Evolutionary conservation across 2,888 invertebrate genomes (phyloP).

Genomic region (Plemyria rubiginata): DNA sequence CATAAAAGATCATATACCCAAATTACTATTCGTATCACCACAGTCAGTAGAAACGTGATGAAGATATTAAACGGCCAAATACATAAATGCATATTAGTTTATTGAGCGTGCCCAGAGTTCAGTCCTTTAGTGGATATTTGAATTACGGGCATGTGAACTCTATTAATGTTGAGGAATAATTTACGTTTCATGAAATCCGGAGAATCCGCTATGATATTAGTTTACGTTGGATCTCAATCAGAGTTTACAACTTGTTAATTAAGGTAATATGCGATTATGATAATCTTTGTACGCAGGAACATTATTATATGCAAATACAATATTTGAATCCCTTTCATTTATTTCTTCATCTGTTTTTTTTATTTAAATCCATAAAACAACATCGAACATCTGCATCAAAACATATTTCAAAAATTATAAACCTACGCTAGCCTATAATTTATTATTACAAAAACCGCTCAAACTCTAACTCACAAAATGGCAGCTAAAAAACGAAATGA

Average conservation of each 20-base stretch:
- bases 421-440: background rate
- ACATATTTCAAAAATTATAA: background rate
- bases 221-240: conserved; percentile 17
- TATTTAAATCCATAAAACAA: no score
- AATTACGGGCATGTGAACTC: conserved; percentile 36
- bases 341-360: no score
- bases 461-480: conserved; percentile 1
- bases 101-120: conserved; percentile 44
- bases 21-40: conserved; percentile 16
- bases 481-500: conserved; percentile 22
- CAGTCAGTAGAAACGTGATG: conserved; percentile 30
- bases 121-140: conserved; percentile 39
- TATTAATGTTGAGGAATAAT: conserved; percentile 33
- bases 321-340: no score
- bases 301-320: no score
- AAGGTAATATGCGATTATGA: background rate
- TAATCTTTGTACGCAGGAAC: background rate
- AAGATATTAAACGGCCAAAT: conserved; percentile 50
- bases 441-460: background rate
- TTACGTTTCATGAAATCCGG: conserved; percentile 24
- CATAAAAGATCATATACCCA: conserved; percentile 15
- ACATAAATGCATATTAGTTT: conserved; percentile 57
- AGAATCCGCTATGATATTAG: conserved; percentile 20
- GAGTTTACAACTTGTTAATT: conserved; percentile 3
- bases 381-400: no score